Conservation (phyloP, 2,113 vertebrate genomes). For the Charina bottae region DNA sequence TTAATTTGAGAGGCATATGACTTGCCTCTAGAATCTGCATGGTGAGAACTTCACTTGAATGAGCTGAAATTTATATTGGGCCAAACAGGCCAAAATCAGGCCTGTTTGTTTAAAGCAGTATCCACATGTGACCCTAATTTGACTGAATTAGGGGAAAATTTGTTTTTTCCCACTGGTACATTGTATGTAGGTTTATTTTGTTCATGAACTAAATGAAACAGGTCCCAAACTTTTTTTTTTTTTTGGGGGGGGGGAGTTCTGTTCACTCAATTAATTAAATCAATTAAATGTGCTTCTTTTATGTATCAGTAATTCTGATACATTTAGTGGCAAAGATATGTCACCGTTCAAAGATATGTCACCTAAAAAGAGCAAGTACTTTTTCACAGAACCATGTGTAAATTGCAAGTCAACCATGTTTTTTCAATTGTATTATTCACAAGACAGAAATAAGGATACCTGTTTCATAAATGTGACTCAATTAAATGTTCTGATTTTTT, state of each 20-base stretch:
- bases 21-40: background rate
- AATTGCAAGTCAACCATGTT: background rate
- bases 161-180: background rate
- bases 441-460: background rate
- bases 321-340: background rate
- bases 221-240: background rate
- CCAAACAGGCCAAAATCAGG: background rate
- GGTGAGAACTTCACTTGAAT: background rate
- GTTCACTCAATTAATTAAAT: background rate
- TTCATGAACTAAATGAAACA: background rate
- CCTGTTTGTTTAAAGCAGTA: background rate
- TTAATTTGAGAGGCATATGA: background rate
- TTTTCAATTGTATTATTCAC: background rate
- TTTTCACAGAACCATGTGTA: background rate
- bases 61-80: background rate
- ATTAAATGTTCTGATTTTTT: constrained; percentile 5
- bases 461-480: background rate
- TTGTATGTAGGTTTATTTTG: background rate
- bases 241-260: background rate
- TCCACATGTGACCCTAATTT: too few species aligned
- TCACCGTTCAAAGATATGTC: background rate
- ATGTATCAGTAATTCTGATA: background rate
- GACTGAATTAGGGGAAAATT: background rate
- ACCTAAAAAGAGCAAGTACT: background rate
- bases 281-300: background rate